phyloP scores from a whole-genome alignment of 2,888 invertebrate genomes.

The Synanthedon formicaeformis region DNA sequence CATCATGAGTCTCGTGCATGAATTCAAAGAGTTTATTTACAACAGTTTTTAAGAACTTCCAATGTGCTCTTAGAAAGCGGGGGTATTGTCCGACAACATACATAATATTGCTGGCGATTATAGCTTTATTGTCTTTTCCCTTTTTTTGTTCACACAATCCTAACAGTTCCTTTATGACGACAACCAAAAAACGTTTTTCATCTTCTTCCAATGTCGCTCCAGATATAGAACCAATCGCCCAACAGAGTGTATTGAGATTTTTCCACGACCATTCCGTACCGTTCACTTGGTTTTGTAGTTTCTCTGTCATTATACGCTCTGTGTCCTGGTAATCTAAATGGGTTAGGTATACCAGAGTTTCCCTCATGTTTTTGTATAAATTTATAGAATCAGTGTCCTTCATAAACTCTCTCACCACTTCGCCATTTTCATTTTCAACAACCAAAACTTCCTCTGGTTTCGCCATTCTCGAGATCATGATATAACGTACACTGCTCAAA shows the following conservation, averaged over 20 bases:
- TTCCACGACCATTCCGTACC: constrained; percentile 99
- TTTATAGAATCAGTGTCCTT: constrained; percentile 99
- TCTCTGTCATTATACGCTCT: constrained; percentile 98
- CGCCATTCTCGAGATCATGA: constrained; percentile 99
- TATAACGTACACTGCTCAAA: constrained; percentile 89
- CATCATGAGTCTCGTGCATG: constrained; percentile 99
- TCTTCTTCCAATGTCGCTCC: constrained; percentile 99
- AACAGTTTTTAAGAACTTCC: constrained; percentile 99
- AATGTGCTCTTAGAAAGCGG: constrained; percentile 97
- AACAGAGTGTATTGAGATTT: constrained; percentile 98
- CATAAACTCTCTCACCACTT: constrained; percentile 99
- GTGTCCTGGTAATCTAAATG: constrained; percentile 98
- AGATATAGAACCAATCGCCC: constrained; percentile 99
- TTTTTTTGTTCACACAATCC: constrained; percentile 98
- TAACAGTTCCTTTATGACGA: constrained; percentile 97
- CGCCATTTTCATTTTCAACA: constrained; percentile 99
- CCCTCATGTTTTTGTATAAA: constrained; percentile 99
- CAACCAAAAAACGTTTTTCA: constrained; percentile 98
- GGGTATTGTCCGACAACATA: constrained; percentile 99
- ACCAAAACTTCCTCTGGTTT: constrained; percentile 99
- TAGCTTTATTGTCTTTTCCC: constrained; percentile 99
- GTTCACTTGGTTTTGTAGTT: constrained; percentile 97
- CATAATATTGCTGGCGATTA: constrained; percentile 99
- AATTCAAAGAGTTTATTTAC: constrained; percentile 99
- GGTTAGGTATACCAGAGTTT: constrained; percentile 96